Base-by-base conservation (phyloP, 1,140 invertebrate species). In the Alviniconcha marisindica region DNA sequence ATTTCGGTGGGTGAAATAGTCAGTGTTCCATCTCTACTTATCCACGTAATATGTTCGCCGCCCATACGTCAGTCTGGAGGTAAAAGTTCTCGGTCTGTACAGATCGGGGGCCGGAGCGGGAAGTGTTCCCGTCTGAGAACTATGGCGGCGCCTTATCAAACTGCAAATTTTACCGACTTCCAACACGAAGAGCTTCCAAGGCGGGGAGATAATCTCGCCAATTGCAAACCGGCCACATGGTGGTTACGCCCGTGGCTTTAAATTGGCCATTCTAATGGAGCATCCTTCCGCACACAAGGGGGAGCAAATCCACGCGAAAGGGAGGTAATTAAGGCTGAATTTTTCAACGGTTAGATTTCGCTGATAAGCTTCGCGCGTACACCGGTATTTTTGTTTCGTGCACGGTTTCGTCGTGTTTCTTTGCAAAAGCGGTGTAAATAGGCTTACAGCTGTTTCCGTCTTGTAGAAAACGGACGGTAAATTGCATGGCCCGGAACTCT, bases 261-360 rank as follows among this genome's bases (percentile, higher is more conserved):
- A 63, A 63, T 63, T 63, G 60, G 10, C 60, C 60, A n/a, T 63
- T 63, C 60, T 63, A 31, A 63, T 63, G 24, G 28, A 63, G 60
- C 60, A 14, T 63, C 28, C 21, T n/a, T 24, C 60, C 28, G 60
- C 4, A n/a, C 21, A 63, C 5, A 63, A 63, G 60, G 60, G 60
- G 60, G 24, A n/a, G 10, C 60, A 63, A 63, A 5, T 63, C 60
- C 21, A 10, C 24, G 10, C 10, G 24, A 48, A 63, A 24, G 60
- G 60, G 60, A 63, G 60, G 28, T 63, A 63, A 63, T 63, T 63
- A 31, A 63, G 60, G 28, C 60, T 5, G 28, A 63, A 63, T n/a
- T 63, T 63, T 24, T 63, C 60, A n/a, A 63, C 21, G 60, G 60
- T n/a, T 63, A 63, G 60, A 63, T 63, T 63, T 63, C 60, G 24